These are phyloP conservation scores for Microtus ochrogaster DNA, from an alignment of 2,113 vertebrate species.

Conservation along the genomic window DNA sequence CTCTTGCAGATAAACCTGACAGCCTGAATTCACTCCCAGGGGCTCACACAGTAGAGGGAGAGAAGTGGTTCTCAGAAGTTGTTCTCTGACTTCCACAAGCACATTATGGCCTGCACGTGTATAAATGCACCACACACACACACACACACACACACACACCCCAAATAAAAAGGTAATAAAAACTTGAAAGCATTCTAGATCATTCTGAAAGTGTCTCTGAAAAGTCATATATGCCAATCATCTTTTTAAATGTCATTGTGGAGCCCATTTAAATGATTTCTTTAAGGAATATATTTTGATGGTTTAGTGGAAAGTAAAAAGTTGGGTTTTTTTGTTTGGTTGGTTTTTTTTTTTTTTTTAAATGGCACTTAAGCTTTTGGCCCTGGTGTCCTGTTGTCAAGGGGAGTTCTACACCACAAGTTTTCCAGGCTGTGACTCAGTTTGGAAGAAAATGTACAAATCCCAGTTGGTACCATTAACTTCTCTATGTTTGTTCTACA, in stretches of 20 bases:
- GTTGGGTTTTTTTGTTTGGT: too few species aligned
- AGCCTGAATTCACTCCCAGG: background rate
- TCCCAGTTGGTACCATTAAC: slow-evolving; percentile 20
- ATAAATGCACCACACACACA: background rate
- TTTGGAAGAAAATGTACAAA: background rate
- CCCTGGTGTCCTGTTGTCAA: background rate
- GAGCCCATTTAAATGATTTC: slow-evolving; percentile 4
- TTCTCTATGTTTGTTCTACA: slow-evolving; percentile 68
- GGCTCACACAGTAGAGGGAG: background rate
- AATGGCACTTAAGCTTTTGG: background rate
- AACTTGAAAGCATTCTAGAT: background rate
- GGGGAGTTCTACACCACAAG: background rate
- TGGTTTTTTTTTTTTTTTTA: background rate
- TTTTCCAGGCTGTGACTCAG: background rate
- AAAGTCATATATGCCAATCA: slow-evolving; percentile 1
- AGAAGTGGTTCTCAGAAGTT: background rate
- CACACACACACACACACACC: background rate
- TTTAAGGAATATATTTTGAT: slow-evolving; percentile 41
- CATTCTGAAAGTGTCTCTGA: slow-evolving; percentile 32
- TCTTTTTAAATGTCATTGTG: background rate
- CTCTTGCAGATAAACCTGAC: background rate
- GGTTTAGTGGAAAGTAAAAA: slow-evolving; percentile 19
- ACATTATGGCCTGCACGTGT: background rate
- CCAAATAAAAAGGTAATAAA: background rate
- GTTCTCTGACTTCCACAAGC: background rate